Base-by-base conservation (phyloP, 2,113 vertebrate genomes). In the Hemichromis elongatus region DNA sequence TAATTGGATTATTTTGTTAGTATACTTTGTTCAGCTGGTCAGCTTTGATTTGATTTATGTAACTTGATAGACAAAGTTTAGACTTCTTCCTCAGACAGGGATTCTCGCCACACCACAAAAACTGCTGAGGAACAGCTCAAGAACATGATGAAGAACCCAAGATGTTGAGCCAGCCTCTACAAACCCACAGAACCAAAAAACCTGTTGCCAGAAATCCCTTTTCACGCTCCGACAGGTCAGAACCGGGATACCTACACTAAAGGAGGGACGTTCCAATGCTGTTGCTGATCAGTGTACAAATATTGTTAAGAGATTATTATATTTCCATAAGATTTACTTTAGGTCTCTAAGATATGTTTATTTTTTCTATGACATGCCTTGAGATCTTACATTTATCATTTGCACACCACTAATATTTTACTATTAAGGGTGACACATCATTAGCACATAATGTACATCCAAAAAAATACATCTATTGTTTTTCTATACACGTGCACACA, bases 231-330 rank as follows among this genome's bases (percentile, higher is more conserved):
- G 4, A 75, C 45, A 1, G 19, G 1, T 75, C 70, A n/a, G 45
- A 75, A 18, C 70, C 1, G 10, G 26, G 45, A 75, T 5, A 30
- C 26, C 8, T 10, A 53, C 19, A 53, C 4, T 4, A n/a, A 53
- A 53, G 19, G 47, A 16, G 8, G 47, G 18, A 7, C 2, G 9
- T 53, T 53, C n/a, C 33, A n/a, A 33, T n/a, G 70, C 47, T 75
- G 45, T 33, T 19, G 9, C 45, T 75, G 70, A 75, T 75, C 70
- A 52, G 26, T 52, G 45, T 52, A 90, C 88, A 90, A 66, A 80
- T 93, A 92, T 90, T 94, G 80, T 89, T 93, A 68, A 92, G 77
- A 93, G 73, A 91, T 90, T 77, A 88, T 86, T 89, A 89, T 91
- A 92, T 93, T 94, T 93, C 87, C 91, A 93, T 93, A 83, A 86